Conservation (phyloP, 2,797 vertebrate genomes). For the Acrossocheilus wenchowensis region DNA sequence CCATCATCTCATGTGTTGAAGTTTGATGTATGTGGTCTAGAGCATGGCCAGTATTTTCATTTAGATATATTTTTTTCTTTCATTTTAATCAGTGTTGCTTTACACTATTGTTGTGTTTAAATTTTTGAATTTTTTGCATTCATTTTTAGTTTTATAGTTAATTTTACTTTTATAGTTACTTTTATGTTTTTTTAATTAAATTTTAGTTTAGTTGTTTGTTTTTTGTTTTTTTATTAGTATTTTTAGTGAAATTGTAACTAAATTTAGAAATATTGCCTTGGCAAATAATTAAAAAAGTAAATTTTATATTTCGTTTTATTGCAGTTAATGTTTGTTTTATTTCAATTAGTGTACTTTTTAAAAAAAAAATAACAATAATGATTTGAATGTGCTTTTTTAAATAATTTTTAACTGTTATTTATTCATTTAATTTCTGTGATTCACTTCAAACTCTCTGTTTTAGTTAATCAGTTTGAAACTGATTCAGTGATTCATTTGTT, state of each 20-base stretch:
- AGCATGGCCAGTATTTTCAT: not conserved
- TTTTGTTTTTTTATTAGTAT: too few species aligned
- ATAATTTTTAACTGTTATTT: not conserved
- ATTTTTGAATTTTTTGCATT: not conserved
- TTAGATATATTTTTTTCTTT: not conserved
- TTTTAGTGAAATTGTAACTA: not conserved
- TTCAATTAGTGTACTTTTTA: not conserved
- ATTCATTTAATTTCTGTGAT: not conserved
- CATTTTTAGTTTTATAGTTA: not conserved
- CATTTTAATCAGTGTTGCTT: not conserved
- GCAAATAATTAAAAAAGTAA: too few species aligned
- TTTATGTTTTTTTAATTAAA: not conserved
- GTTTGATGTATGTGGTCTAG: conserved; percentile 15
- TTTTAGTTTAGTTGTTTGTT: not conserved
- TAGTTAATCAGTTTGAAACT: not conserved
- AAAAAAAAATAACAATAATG: not conserved
- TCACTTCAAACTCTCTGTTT: not conserved
- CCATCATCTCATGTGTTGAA: conserved; percentile 9
- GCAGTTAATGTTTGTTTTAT: not conserved
- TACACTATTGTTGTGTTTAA: not conserved
- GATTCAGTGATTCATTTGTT: not conserved
- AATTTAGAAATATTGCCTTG: too few species aligned
- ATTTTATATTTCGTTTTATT: not conserved
- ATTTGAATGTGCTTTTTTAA: not conserved
- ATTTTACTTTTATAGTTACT: not conserved